Base-by-base conservation (phyloP, 2,888 invertebrate genomes). In the Drosophila recens region DNA sequence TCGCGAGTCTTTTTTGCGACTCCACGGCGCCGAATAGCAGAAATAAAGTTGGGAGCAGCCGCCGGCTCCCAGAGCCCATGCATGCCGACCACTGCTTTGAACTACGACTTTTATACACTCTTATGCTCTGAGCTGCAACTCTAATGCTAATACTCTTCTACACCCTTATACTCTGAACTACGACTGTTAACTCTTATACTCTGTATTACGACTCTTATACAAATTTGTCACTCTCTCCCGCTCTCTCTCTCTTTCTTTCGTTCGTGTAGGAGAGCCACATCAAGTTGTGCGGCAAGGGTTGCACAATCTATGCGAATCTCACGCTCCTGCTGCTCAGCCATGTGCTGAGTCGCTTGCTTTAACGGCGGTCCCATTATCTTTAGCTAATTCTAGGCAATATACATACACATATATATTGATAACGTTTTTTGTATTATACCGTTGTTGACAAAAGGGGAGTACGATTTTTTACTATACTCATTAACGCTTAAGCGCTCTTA, bases 221-320 rank as follows among this genome's bases (percentile, higher is more conserved):
- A 10, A 42, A 40, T 23, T 1, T n/a, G 0, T 10, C 15, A 1
- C 42, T 48, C 33, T n/a, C 23, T 0, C 4, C 4, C 23, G 1
- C 23, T 23, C 23, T 23, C 23, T 43, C 27, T 30, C 11, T 45
- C 11, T 38, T 5, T 17, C 13, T 17, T 52, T 64, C n/a, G 49
- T 23, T n/a, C 58, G 67, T 77, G 17, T 82, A 92, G 95, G 95
- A 95, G 87, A 95, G 95, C 91, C 94, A 94, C 87, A 95, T 95
- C 66, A 95, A 95, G 86, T 94, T 95, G 92, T 95, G 95, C 80
- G 95, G 95, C 46, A 93, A 94, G 75, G 93, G 91, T 13, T 90
- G 83, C 66, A 77, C 79, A 56, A 71, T 91, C 49, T 86, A 90
- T 72, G 81, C 86, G 58, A 93, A 91, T 80, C 81, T 90, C 43